These are phyloP conservation scores for Peromyscus californicus DNA, from an alignment of 2,113 vertebrate species.

Conservation along the genomic window DNA sequence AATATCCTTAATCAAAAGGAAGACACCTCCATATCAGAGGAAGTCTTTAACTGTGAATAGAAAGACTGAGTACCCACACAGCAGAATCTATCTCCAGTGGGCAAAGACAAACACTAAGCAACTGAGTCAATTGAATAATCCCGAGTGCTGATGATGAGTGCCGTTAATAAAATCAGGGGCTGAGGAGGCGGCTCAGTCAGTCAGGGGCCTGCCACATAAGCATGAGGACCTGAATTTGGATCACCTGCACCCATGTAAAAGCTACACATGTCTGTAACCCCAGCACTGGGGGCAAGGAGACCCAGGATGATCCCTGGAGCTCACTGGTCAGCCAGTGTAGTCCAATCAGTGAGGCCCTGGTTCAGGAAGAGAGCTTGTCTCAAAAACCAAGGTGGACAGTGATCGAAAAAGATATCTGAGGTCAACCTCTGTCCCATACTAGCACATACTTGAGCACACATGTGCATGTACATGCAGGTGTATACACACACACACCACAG, in stretches of 20 bases:
- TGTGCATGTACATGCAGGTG: background rate
- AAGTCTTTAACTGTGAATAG: background rate
- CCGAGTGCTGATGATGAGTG: background rate
- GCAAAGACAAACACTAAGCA: background rate
- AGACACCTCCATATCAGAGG: background rate
- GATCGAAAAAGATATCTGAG: background rate
- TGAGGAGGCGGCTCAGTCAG: background rate
- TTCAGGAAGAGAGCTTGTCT: background rate
- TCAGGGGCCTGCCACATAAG: background rate
- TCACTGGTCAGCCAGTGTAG: background rate
- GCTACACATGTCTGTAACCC: background rate
- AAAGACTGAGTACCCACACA: background rate
- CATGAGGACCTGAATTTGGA: background rate
- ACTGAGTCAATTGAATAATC: background rate
- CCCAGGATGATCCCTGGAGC: background rate
- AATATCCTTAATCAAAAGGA: conserved; percentile 10
- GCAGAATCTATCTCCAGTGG: background rate
- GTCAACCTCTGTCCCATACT: too few relatives aligned
- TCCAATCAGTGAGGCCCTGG: background rate
- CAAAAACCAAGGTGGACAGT: background rate
- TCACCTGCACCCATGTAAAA: background rate
- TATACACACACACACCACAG: background rate
- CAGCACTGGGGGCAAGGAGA: background rate
- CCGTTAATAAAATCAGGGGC: background rate
- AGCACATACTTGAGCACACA: background rate